Conservation (phyloP, 2,888 invertebrate genomes). For the Blastobasis adustella region DNA sequence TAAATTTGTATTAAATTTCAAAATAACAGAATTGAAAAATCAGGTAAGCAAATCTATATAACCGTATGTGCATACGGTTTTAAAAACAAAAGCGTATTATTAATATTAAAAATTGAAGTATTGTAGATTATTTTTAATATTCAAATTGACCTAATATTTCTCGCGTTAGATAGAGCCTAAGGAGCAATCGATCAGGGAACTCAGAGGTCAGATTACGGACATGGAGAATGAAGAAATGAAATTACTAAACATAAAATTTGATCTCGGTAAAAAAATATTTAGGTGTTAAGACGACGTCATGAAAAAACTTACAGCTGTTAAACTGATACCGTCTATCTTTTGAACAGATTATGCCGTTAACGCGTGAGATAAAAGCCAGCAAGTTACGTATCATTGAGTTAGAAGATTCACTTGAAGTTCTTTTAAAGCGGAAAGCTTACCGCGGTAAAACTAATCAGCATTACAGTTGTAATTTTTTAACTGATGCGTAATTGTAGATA, state of each 20-base stretch:
- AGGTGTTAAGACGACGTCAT: constrained; percentile 1
- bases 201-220: constrained; percentile 85
- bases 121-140: no score
- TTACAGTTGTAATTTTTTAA: constrained; percentile 66
- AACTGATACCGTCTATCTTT: constrained; percentile 16
- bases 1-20: constrained; percentile 92
- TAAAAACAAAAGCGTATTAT: no score
- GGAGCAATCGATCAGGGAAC: constrained; percentile 85
- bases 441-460: constrained; percentile 54
- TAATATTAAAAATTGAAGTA: no score
- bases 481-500: constrained; percentile 7
- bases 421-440: constrained; percentile 82
- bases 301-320: constrained; percentile 66
- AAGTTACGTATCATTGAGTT: constrained; percentile 87
- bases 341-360: constrained; percentile 86
- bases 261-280: constrained; percentile 43
- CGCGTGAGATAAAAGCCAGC: constrained; percentile 88
- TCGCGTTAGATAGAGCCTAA: constrained; percentile 85
- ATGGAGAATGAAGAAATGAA: constrained; percentile 89
- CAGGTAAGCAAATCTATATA: constrained; percentile 52
- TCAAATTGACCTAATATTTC: no score
- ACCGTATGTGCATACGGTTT: no score
- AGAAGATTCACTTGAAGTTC: constrained; percentile 86
- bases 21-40: constrained; percentile 89
- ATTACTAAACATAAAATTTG: constrained; percentile 68